Base-by-base conservation (phyloP, 2,797 vertebrate species). In the Chaenodraco wilsoni region DNA sequence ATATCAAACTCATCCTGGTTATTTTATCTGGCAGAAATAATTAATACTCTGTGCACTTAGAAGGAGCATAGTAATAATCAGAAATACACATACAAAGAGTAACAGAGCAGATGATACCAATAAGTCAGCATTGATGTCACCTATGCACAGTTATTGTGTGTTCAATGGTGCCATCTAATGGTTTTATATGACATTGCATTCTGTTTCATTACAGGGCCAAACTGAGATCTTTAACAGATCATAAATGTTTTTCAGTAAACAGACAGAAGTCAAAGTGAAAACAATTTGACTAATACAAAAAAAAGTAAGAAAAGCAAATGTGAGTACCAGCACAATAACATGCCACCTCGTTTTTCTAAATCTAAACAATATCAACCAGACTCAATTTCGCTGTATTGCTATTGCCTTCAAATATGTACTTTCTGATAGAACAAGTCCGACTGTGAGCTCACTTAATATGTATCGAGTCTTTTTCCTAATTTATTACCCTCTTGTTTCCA, bases 91-190 rank as follows among this genome's bases (percentile, higher is more conserved):
- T n/a, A 61, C 15, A 68, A 58, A 62, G 21, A 64, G 48, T 61
- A 71, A 70, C 40, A 74, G 69, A 60, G 66, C 48, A 78, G 48
- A 60, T 43, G 37, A 69, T 14, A 65, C 41, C 50, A 46, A 45
- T 11, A 43, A 23, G 41, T 67, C 50, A 50, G 65, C 11, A 57
- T 5, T 21, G n/a, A 57, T 45, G 57, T 54, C 27, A 43, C 16
- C 44, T 3, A 5, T 55, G 46, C 15, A 45, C 45, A 13, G 63
- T 33, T 49, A 69, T 56, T 58, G 5, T 49, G 44, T 85, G 71
- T 75, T 78, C 21, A 4, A 84, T 33, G 66, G 52, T 60, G 86
- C 89, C 93, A 92, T 75, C 93, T 92, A 82, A 31, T 81, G 93
- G 90, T 62, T 56, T 63, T 74, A 76, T n/a, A 66, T 65, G 61